These are phyloP conservation scores for Argyrosomus japonicus DNA, from an alignment of 2,113 vertebrate species.

Conservation along the genomic window DNA sequence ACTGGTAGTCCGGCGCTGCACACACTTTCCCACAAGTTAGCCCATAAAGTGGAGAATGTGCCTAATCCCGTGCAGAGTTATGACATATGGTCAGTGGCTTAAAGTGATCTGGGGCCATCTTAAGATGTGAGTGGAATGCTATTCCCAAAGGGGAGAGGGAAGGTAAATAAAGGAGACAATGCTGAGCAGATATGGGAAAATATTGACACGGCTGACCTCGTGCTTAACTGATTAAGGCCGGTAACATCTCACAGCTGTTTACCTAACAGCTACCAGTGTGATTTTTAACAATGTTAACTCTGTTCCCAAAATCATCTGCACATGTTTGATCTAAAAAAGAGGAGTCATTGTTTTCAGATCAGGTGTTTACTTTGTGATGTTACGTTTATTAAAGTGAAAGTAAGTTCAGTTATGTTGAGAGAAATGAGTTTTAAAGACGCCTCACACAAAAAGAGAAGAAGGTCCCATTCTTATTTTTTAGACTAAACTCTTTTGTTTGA, in stretches of 20 bases:
- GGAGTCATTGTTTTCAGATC: not conserved
- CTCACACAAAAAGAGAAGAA: too few relatives aligned
- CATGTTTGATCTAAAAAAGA: not conserved
- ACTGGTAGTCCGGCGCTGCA: slow-evolving; percentile 2
- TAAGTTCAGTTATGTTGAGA: too few relatives aligned
- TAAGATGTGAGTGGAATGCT: slow-evolving; percentile 71
- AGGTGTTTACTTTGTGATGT: not conserved
- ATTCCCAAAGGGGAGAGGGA: slow-evolving; percentile 53
- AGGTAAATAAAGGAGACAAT: slow-evolving; percentile 76
- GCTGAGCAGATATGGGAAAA: slow-evolving; percentile 71
- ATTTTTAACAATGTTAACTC: not conserved
- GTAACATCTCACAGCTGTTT: slow-evolving; percentile 75
- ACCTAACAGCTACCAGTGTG: slow-evolving; percentile 21
- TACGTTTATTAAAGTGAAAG: not conserved
- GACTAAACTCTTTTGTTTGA: not conserved
- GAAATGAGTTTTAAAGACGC: too few relatives aligned
- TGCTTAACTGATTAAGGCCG: slow-evolving; percentile 63
- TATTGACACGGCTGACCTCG: slow-evolving; percentile 73
- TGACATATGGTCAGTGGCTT: slow-evolving; percentile 79
- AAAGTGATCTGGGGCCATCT: slow-evolving; percentile 70
- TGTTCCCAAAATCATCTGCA: not conserved
- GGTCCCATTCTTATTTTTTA: too few relatives aligned
- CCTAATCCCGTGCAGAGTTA: slow-evolving; percentile 73
- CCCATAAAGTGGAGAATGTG: slow-evolving; percentile 74
- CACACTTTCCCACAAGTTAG: slow-evolving; percentile 65